Percentiles rank a stretch among this genome's conserved stretches.
Evolutionary conservation across 2,113 vertebrate genomes (phyloP).

Genomic region (Jaculus jaculus): DNA sequence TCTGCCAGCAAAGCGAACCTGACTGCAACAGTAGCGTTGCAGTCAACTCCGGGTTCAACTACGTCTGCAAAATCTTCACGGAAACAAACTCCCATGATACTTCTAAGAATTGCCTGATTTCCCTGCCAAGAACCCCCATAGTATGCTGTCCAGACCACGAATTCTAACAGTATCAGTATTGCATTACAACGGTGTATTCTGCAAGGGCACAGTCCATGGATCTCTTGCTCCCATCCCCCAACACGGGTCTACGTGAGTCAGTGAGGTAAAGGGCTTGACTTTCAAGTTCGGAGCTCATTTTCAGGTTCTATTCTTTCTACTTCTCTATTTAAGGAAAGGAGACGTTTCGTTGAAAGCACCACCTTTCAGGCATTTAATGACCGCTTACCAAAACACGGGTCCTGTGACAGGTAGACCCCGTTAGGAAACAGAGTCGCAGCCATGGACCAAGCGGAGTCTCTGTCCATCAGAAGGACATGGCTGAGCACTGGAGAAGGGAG

Average conservation of each 20-base stretch:
- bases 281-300: neutral
- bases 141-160: neutral
- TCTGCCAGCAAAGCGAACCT: no score
- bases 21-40: no score
- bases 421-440: neutral
- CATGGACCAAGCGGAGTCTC: neutral
- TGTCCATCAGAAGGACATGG: neutral
- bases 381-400: neutral
- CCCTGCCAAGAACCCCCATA: neutral
- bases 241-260: no score
- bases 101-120: neutral
- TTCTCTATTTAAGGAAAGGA: slow-evolving; percentile 38
- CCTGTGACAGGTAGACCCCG: neutral
- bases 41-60: neutral
- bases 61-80: neutral
- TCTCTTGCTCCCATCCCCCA: neutral
- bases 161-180: no score
- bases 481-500: neutral
- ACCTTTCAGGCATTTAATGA: neutral
- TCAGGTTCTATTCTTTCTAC: neutral
- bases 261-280: neutral
- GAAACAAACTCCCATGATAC: neutral
- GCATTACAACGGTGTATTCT: no score
- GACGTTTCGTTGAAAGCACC: slow-evolving; percentile 7
- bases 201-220: neutral